Base-by-base conservation (phyloP, 1,140 invertebrate genomes). In the Bombus terrestris region DNA sequence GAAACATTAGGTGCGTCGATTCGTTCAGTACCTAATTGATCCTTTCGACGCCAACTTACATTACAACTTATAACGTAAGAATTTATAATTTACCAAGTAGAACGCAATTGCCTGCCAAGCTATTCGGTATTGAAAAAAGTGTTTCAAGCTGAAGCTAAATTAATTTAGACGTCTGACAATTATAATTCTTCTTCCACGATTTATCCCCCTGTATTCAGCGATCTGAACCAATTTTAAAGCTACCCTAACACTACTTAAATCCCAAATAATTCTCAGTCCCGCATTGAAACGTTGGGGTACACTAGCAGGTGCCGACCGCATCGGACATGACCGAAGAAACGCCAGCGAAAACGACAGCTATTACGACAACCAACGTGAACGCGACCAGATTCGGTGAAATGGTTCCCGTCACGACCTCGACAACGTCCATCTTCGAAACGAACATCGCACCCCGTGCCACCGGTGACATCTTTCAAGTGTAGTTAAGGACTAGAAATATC, bases 281-380 rank as follows among this genome's bases (percentile, higher is more conserved):
- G 28, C n/a, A 47, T 85, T 57, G 53, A 47, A 57, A 75, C 22
- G 12, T 12, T 41, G 3, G 13, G 13, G 10, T 28, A 78, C 28
- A 35, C n/a, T 72, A 93, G 92, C 93, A 94, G 88, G 90, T 93
- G 77, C 93, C 93, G 82, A 93, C 92, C 35, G 92, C 93, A 68
- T 94, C 94, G 53, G 92, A 89, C 53, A 77, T 82, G 28, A 86
- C 80, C 75, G 87, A 89, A 39, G 88, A 90, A 72, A 92, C 85
- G n/a, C 47, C 74, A 37, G 47, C 28, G 12, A 84, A 62, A 32
- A 81, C 86, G 39, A 75, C 88, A 28, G 69, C 84, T 77, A 91
- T 91, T 77, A 90, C 92, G 78, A 92, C 91, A 35, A 81, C 88
- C n/a, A 87, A 90, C 75, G 90, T 64, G 82, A 74, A 28, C 43